phyloP scores from a whole-genome alignment of 2,888 invertebrate genomes.

The Spodoptera exigua region DNA sequence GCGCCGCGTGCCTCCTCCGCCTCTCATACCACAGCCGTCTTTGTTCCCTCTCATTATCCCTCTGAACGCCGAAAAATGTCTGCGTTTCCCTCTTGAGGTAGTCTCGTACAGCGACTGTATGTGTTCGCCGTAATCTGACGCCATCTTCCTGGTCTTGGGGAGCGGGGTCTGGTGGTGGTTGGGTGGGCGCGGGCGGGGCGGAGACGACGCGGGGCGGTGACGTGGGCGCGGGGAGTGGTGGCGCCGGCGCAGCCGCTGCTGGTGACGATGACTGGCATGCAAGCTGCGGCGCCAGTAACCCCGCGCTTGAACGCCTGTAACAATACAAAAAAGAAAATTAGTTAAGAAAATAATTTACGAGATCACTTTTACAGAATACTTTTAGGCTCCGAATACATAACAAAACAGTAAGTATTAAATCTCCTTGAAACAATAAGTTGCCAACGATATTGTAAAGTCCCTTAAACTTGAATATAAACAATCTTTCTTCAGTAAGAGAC shows the following conservation, averaged over 20 bases:
- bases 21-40: slow-evolving; percentile 94
- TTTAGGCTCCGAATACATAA: too few species aligned
- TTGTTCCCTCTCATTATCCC: slow-evolving; percentile 93
- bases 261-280: slow-evolving; percentile 81
- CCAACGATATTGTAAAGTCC: too few species aligned
- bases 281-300: slow-evolving; percentile 82
- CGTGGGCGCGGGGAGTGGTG: slow-evolving; percentile 74
- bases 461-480: too few species aligned
- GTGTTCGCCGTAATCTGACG: slow-evolving; percentile 82
- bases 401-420: too few species aligned
- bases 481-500: too few species aligned
- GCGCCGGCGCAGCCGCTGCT: slow-evolving; percentile 73
- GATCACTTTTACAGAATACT: too few species aligned
- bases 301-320: slow-evolving; percentile 86
- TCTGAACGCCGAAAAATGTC: slow-evolving; percentile 95
- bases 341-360: not conserved
- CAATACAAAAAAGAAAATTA: slow-evolving; percentile 57
- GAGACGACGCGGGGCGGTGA: slow-evolving; percentile 83
- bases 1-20: slow-evolving; percentile 93
- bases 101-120: slow-evolving; percentile 86
- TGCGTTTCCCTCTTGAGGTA: slow-evolving; percentile 94
- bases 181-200: slow-evolving; percentile 72
- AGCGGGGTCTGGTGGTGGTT: slow-evolving; percentile 73
- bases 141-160: slow-evolving; percentile 84
- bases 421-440: too few species aligned